These are phyloP conservation scores for Drosophila pseudotalamancana DNA, from an alignment of 2,888 invertebrate genomes.

Conservation along the genomic window DNA sequence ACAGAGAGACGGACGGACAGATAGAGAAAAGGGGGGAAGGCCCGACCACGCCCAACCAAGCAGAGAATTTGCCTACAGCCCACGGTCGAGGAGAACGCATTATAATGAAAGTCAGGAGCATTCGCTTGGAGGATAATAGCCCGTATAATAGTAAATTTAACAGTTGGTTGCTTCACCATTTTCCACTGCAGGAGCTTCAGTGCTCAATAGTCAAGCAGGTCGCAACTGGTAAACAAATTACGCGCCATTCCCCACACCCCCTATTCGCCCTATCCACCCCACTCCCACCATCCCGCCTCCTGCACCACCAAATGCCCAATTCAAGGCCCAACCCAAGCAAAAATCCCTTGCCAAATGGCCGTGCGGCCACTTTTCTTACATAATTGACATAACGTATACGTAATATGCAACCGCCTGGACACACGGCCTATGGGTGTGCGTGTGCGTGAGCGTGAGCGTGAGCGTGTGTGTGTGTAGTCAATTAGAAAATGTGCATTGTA, in stretches of 20 bases:
- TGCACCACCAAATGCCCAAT: not conserved
- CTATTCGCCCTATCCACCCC: no score
- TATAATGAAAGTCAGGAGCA: constrained; percentile 59
- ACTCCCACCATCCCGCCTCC: not conserved
- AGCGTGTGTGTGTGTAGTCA: constrained; percentile 55
- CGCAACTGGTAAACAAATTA: constrained; percentile 75
- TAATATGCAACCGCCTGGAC: constrained; percentile 54
- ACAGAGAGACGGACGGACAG: constrained; percentile 27
- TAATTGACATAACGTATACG: constrained; percentile 76
- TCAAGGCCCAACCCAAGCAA: constrained; percentile 4
- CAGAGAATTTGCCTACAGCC: constrained; percentile 60
- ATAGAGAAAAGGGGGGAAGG: no score
- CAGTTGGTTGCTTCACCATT: constrained; percentile 68
- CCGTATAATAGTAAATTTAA: constrained; percentile 80
- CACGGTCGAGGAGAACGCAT: constrained; percentile 53
- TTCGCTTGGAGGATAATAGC: constrained; percentile 68
- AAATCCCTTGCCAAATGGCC: constrained; percentile 47
- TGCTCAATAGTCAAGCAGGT: constrained; percentile 45
- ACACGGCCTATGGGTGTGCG: constrained; percentile 4
- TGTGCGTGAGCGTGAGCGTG: constrained; percentile 8
- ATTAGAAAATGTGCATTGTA: constrained; percentile 77
- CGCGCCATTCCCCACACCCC: no score
- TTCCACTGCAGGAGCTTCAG: constrained; percentile 40
- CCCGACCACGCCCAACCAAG: constrained; percentile 14
- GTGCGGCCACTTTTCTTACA: constrained; percentile 69